Conservation (phyloP, 1,140 invertebrate species). For the Musca domestica region DNA sequence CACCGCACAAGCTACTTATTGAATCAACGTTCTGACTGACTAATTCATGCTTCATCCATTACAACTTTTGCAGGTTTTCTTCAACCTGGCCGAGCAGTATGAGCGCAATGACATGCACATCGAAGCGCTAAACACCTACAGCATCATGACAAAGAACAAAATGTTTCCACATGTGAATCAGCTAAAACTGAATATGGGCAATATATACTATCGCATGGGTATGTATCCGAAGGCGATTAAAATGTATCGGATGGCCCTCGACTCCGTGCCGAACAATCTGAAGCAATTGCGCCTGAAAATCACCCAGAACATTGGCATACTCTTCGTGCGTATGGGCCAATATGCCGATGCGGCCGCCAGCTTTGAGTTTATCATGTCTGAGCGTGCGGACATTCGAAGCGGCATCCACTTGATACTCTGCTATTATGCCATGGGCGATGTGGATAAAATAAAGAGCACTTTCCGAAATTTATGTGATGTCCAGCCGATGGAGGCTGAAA, state of each 20-base stretch:
- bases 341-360: conserved; percentile 93
- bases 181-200: conserved; percentile 97
- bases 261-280: conserved; percentile 89
- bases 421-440: conserved; percentile 89
- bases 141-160: conserved; percentile 81
- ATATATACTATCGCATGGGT: conserved; percentile 94
- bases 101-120: conserved; percentile 90
- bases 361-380: conserved; percentile 98
- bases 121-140: conserved; percentile 94
- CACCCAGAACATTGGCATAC: conserved; percentile 96
- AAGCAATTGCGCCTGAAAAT: conserved; percentile 93
- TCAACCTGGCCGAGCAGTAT: conserved; percentile 93
- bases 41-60: too few relatives aligned
- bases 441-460: conserved; percentile 89
- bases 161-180: conserved; percentile 85
- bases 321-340: conserved; percentile 94
- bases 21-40: too few relatives aligned
- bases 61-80: conserved; percentile 70
- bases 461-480: conserved; percentile 90
- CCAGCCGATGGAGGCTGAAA: conserved; percentile 77
- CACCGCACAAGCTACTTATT: too few relatives aligned
- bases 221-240: conserved; percentile 95
- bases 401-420: conserved; percentile 91
- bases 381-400: conserved; percentile 84
- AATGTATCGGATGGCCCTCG: conserved; percentile 95